These are phyloP conservation scores for Spatula versicolor DNA, from an alignment of 2,797 vertebrate genomes.

Conservation along the genomic window DNA sequence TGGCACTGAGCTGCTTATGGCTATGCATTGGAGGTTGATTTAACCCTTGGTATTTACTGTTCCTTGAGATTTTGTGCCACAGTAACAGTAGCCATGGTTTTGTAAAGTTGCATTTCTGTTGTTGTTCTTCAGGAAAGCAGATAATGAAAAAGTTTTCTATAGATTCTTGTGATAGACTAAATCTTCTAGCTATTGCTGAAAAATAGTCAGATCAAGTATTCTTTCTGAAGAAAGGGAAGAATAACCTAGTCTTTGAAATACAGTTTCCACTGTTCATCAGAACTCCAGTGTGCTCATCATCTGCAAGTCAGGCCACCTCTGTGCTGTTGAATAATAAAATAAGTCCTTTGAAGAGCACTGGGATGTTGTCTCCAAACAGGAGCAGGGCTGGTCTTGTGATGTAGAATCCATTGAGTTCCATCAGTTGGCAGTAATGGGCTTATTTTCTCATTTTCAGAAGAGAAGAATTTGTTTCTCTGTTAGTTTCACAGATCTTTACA, in stretches of 20 bases:
- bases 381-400: not conserved
- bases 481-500: not conserved
- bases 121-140: not conserved
- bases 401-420: not conserved
- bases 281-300: not conserved
- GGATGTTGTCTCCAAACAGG: not conserved
- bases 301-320: not conserved
- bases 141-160: not conserved
- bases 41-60: not conserved
- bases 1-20: not conserved
- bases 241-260: not conserved
- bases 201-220: not conserved
- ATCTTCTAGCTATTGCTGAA: not conserved
- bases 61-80: not conserved
- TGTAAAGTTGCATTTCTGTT: not conserved
- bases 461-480: not conserved
- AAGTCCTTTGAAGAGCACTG: not conserved
- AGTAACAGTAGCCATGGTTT: not conserved
- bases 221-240: not conserved
- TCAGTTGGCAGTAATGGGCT: not conserved
- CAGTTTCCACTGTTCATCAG: not conserved
- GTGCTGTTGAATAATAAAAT: not conserved
- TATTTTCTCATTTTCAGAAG: constrained; percentile 13
- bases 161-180: not conserved
- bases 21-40: not conserved